A percentile compares a stretch with the other conserved stretches of the same genome.
phyloP scores from a whole-genome alignment of 2,797 vertebrate species.

The Taeniopygia guttata region DNA sequence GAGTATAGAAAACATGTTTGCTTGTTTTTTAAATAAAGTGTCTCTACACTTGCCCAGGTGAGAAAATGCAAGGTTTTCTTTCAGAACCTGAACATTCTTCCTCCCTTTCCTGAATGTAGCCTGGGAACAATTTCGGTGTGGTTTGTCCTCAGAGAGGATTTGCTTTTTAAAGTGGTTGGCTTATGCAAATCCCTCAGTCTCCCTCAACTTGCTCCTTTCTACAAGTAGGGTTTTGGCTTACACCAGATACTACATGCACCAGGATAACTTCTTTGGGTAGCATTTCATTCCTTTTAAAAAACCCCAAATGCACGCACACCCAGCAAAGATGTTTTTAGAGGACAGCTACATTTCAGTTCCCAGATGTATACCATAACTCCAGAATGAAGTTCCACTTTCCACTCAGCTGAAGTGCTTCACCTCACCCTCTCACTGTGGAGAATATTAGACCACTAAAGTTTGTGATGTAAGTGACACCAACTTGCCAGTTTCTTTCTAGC shows the following conservation, averaged over 20 bases:
- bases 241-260: fast-evolving
- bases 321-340: background rate
- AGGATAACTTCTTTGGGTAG: background rate
- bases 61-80: background rate
- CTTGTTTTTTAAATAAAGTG: background rate
- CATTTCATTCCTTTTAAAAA: background rate
- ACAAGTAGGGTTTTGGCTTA: background rate
- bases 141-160: background rate
- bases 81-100: background rate
- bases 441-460: background rate
- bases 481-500: background rate
- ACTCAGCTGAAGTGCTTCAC: background rate
- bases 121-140: background rate
- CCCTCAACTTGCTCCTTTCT: background rate
- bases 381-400: background rate
- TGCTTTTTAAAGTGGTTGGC: background rate
- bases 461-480: background rate
- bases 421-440: background rate
- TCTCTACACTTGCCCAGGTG: background rate
- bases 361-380: background rate
- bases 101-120: background rate
- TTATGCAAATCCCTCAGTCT: background rate
- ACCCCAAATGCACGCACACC: fast-evolving
- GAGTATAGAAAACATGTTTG: background rate
- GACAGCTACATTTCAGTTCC: background rate